phyloP scores from a whole-genome alignment of 2,888 invertebrate species.

The Torymus auratus region DNA sequence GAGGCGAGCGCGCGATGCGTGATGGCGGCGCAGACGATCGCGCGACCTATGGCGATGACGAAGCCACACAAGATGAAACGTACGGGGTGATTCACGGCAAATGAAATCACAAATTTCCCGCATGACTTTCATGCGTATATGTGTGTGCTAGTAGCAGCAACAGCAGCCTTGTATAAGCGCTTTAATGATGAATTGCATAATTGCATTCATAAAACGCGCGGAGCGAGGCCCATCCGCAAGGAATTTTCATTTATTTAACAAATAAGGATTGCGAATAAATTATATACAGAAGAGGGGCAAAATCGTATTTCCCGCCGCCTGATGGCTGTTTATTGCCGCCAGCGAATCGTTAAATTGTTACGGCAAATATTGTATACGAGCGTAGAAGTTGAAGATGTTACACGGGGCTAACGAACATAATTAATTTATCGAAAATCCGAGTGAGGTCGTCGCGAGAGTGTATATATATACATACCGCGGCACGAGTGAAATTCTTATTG shows the following conservation, averaged over 20 bases:
- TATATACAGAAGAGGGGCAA: neutral
- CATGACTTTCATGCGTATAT: conserved; percentile 43
- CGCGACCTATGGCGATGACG: conserved; percentile 41
- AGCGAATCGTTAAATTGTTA: no score
- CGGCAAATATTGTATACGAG: no score
- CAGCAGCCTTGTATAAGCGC: conserved; percentile 18
- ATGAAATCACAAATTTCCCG: conserved; percentile 57
- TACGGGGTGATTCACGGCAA: conserved; percentile 51
- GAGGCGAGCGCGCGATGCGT: neutral
- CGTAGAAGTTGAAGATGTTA: no score
- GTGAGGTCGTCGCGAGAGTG: neutral
- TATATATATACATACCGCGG: neutral
- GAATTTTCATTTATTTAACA: conserved; percentile 48
- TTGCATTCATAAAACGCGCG: conserved; percentile 20
- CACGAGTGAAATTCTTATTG: conserved; percentile 19
- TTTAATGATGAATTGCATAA: conserved; percentile 50
- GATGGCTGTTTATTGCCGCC: neutral
- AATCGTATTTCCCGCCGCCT: neutral
- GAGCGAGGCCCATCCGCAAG: neutral
- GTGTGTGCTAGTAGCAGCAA: neutral
- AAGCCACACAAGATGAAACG: conserved; percentile 54
- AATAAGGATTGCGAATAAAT: conserved; percentile 18
- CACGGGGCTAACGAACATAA: neutral
- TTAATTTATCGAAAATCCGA: neutral
- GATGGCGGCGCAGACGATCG: conserved; percentile 20